These are phyloP conservation scores for Asarcornis scutulata DNA, from an alignment of 2,113 vertebrate genomes.

Conservation along the genomic window DNA sequence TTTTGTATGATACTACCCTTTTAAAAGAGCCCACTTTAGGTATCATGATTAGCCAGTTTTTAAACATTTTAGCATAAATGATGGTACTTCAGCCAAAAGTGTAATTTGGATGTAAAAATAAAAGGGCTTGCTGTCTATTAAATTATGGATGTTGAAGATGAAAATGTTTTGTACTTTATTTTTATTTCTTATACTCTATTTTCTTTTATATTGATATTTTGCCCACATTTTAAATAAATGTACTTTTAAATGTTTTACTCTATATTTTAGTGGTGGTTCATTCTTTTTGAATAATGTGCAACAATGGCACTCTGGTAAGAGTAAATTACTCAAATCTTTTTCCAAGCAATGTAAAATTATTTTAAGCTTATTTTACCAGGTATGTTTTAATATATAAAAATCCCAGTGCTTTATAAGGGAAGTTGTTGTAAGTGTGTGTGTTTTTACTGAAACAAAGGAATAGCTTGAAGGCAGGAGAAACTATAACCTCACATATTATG, in stretches of 20 bases:
- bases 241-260: slow-evolving; percentile 80
- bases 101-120: slow-evolving; percentile 75
- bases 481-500: neutral
- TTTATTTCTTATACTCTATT: slow-evolving; percentile 83
- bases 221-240: slow-evolving; percentile 83
- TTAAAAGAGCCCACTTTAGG: slow-evolving; percentile 73
- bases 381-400: slow-evolving; percentile 68
- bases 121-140: slow-evolving; percentile 80
- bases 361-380: slow-evolving; percentile 63
- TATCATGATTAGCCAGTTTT: slow-evolving; percentile 70
- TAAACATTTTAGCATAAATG: slow-evolving; percentile 74
- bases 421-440: slow-evolving; percentile 24
- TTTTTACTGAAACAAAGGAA: slow-evolving; percentile 48
- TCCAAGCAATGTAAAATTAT: slow-evolving; percentile 63
- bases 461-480: slow-evolving; percentile 18
- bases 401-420: slow-evolving; percentile 49
- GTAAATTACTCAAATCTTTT: slow-evolving; percentile 73
- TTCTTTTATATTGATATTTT: slow-evolving; percentile 83
- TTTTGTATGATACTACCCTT: slow-evolving; percentile 80
- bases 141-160: slow-evolving; percentile 81
- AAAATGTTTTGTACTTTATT: slow-evolving; percentile 86
- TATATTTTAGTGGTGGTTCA: slow-evolving; percentile 66
- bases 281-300: slow-evolving; percentile 66
- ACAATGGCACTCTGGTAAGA: slow-evolving; percentile 67
- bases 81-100: slow-evolving; percentile 69